phyloP scores from a whole-genome alignment of 1,140 invertebrate genomes.

The Trachymyrmex septentrionalis region DNA sequence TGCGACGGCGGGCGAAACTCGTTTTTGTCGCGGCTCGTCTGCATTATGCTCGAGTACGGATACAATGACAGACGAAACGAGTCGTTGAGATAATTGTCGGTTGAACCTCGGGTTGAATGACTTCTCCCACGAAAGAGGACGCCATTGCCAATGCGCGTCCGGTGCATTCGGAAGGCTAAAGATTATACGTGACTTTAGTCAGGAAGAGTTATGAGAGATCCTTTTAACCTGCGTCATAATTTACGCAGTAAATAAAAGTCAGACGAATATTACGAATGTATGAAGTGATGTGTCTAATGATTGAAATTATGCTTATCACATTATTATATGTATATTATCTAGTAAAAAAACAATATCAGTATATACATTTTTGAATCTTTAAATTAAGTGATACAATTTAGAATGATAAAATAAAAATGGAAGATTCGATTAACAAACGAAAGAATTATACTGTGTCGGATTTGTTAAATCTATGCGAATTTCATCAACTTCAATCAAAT shows the following conservation, averaged over 20 bases:
- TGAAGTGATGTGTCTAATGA: not conserved
- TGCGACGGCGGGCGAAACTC: slow-evolving; percentile 73
- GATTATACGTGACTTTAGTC: not conserved
- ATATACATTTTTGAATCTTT: not conserved
- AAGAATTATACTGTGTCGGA: not conserved
- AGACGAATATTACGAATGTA: not conserved
- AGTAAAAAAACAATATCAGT: not conserved
- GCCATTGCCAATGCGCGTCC: not conserved
- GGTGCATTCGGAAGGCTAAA: not conserved
- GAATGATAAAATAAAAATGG: not conserved
- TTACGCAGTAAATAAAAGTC: not conserved
- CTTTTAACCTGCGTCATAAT: not conserved
- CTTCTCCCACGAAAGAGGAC: slow-evolving; percentile 40
- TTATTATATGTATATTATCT: not conserved
- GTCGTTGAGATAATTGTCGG: slow-evolving; percentile 54
- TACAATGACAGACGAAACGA: slow-evolving; percentile 51
- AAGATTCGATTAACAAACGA: not conserved
- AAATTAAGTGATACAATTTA: not conserved
- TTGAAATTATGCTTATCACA: not conserved
- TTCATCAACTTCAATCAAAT: not conserved
- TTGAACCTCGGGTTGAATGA: slow-evolving; percentile 44
- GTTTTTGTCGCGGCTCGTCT: slow-evolving; percentile 76
- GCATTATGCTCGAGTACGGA: slow-evolving; percentile 42
- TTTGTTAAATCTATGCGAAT: not conserved
- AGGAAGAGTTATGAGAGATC: not conserved